phyloP scores from a whole-genome alignment of 1,140 invertebrate species.

The Reticulitermes speratus region DNA sequence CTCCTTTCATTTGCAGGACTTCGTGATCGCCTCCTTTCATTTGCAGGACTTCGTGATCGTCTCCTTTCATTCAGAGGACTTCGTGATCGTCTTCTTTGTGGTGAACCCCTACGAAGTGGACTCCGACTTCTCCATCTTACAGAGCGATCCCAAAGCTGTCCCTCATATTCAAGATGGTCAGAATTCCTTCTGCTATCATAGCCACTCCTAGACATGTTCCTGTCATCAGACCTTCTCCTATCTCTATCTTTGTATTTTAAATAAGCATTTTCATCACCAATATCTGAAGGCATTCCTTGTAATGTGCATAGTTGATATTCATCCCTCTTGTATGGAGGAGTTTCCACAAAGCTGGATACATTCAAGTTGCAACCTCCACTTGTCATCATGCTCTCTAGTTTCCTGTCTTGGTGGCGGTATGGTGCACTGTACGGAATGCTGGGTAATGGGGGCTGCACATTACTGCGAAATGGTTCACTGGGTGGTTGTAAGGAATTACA shows the following conservation, averaged over 20 bases:
- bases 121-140: background rate
- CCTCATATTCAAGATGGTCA: background rate
- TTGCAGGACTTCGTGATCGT: too few relatives aligned
- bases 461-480: background rate
- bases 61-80: background rate
- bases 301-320: background rate
- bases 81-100: background rate
- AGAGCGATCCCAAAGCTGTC: background rate
- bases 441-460: background rate
- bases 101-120: background rate
- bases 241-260: background rate
- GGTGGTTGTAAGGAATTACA: background rate
- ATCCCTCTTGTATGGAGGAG: background rate
- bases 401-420: background rate
- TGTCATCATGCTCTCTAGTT: background rate
- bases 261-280: background rate
- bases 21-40: background rate
- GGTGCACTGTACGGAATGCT: background rate
- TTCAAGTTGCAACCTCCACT: background rate
- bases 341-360: background rate
- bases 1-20: background rate
- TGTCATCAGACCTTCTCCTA: background rate
- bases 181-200: background rate
- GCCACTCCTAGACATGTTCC: background rate
- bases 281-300: background rate